Base-by-base conservation (phyloP, 2,113 vertebrate species). In the Aythya baeri region DNA sequence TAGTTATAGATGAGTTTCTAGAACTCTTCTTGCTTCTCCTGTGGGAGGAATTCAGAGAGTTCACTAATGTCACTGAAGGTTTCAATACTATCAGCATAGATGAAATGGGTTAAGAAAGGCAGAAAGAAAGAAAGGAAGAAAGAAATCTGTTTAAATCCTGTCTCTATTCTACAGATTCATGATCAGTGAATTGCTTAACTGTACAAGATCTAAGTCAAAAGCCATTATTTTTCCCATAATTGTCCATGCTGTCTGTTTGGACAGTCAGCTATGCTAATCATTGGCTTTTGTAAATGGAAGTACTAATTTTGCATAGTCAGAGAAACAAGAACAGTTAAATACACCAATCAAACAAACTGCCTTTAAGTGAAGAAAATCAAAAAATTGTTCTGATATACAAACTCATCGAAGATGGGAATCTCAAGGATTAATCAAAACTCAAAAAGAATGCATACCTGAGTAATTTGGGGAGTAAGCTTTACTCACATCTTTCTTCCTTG, bases 371-470 rank as follows among this genome's bases (percentile, higher is more conserved):
- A 85, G 55, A 82, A 83, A 83, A 52, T 62, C 61, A 58, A 75
- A 77, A 80, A 97, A 93, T 6, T 52, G 41, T 89, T 61, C 49
- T 75, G 26, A 76, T 74, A 36, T 31, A 83, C 18, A 95, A 91
- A 89, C 26, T 86, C 49, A 81, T 68, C 73, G 84, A 95, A 82
- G 23, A 27, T 93, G 29, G 9, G 7, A 17, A 77, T 93, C 57
- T 74, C 41, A 49, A 67, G 75, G 16, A 23, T 76, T 88, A 78
- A 18, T 65, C 32, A 71, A 93, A 41, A 36, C 84, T 86, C 59
- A 89, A 86, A 90, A 79, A 86, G n/a, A 86, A 79, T 54, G 29
- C 18, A 78, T 88, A 94, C 76, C 61, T 41, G 75, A 88, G 32
- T 49, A 93, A 67, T 50, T 29, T 93, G 34, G 49, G 71, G 72